These are phyloP conservation scores for Bellardia pandia DNA, from an alignment of 2,888 invertebrate species.

Conservation along the genomic window DNA sequence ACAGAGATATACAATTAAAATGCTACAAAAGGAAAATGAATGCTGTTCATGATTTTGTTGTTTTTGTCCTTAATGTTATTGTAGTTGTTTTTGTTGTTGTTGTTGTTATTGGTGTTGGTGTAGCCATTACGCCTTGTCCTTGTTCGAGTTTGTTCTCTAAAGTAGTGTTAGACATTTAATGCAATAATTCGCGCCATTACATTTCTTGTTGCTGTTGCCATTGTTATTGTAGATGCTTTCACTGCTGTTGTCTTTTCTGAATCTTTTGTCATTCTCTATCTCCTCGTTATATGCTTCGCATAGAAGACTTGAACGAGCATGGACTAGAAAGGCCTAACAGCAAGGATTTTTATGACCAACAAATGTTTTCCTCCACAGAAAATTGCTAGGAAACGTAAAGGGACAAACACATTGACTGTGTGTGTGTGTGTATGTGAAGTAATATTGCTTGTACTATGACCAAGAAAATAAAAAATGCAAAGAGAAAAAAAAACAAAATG, in stretches of 20 bases:
- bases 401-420: neutral
- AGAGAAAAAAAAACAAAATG: slow-evolving; percentile 20
- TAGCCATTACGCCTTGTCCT: slow-evolving; percentile 57
- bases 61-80: slow-evolving; percentile 34
- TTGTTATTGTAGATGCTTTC: slow-evolving; percentile 51
- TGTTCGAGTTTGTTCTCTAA: slow-evolving; percentile 58
- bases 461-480: slow-evolving; percentile 26
- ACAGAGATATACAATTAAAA: slow-evolving; percentile 31
- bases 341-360: slow-evolving; percentile 61
- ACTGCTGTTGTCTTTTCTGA: slow-evolving; percentile 45
- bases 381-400: neutral
- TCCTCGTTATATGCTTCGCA: slow-evolving; percentile 49
- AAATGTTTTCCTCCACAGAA: slow-evolving; percentile 48
- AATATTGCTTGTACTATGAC: slow-evolving; percentile 26
- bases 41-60: slow-evolving; percentile 53
- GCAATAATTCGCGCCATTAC: slow-evolving; percentile 73
- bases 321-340: slow-evolving; percentile 50
- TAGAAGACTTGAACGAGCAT: slow-evolving; percentile 22
- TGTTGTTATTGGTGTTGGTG: slow-evolving; percentile 39
- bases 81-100: slow-evolving; percentile 38
- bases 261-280: slow-evolving; percentile 49
- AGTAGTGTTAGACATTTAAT: slow-evolving; percentile 71
- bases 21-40: slow-evolving; percentile 45
- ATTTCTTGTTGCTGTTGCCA: slow-evolving; percentile 61
- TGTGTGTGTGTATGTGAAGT: slow-evolving; percentile 8